Evolutionary conservation across 2,113 vertebrate genomes (phyloP).

Genomic region (Grantiella picta): DNA sequence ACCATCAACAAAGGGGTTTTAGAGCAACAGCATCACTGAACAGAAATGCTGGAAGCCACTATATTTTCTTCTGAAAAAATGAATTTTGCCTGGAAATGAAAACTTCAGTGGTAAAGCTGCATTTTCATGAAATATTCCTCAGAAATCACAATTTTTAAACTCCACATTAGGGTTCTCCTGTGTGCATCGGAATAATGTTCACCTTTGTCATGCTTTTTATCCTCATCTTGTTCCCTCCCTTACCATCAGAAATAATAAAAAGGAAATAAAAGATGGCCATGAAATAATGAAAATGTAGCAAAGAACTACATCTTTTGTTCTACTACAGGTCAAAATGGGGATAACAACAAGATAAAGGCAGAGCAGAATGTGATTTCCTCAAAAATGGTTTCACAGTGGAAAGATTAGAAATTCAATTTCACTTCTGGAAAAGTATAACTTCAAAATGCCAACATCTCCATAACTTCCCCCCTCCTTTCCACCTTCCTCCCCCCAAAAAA

Average conservation of each 20-base stretch:
- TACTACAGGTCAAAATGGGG: neutral
- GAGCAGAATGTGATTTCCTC: neutral
- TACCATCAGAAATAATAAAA: neutral
- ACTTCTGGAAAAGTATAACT: neutral
- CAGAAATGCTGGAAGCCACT: neutral
- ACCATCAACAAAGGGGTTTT: neutral
- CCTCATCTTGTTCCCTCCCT: neutral
- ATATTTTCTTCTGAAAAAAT: neutral
- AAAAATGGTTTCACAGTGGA: neutral
- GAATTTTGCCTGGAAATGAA: neutral
- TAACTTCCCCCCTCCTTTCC: neutral
- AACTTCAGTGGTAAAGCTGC: neutral
- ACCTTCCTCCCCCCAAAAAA: neutral
- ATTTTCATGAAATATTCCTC: neutral
- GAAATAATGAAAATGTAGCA: neutral
- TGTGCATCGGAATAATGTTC: neutral
- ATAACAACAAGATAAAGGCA: neutral
- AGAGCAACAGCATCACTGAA: neutral
- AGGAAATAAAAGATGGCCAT: neutral
- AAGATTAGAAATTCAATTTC: neutral
- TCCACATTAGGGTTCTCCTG: neutral
- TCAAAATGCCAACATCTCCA: neutral
- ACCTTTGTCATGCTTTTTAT: neutral
- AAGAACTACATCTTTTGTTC: neutral
- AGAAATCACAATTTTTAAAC: neutral